phyloP scores from a whole-genome alignment of 2,113 vertebrate genomes.

The Bagarius yarrelli region DNA sequence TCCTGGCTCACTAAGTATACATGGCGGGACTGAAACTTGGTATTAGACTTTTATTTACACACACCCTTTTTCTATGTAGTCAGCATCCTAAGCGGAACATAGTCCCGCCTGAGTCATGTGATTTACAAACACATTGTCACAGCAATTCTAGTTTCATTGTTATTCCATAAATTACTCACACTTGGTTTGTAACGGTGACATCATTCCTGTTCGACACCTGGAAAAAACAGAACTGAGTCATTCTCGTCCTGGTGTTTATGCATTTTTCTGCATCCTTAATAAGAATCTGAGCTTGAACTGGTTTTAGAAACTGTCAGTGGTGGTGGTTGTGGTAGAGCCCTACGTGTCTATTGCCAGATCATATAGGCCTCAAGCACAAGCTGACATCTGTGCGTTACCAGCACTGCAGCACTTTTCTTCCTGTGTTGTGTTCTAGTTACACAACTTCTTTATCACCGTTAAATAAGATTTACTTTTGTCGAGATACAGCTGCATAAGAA shows the following conservation, averaged over 20 bases:
- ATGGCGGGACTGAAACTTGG: not conserved
- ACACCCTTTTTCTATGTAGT: not conserved
- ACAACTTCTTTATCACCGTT: constrained; percentile 58
- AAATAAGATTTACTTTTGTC: not conserved
- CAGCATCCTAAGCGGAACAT: not conserved
- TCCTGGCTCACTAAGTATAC: not conserved
- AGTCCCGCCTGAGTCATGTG: not conserved
- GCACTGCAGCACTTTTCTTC: constrained; percentile 40
- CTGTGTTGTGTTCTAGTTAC: constrained; percentile 58
- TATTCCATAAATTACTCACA: not conserved
- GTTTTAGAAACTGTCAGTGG: constrained; percentile 11
- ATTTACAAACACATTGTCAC: not conserved
- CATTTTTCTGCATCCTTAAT: not conserved
- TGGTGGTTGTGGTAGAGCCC: constrained; percentile 27
- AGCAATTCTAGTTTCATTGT: not conserved
- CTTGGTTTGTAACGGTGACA: not conserved
- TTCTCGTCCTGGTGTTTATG: not conserved
- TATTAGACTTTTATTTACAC: not conserved
- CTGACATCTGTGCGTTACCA: constrained; percentile 61
- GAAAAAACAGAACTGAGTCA: not conserved
- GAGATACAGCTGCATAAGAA: not conserved
- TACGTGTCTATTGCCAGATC: constrained; percentile 45
- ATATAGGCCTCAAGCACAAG: constrained; percentile 45
- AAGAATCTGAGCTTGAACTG: not conserved
- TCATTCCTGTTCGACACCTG: not conserved